Percentiles rank a stretch among this genome's conserved stretches.
Evolutionary conservation across 2,888 invertebrate species (phyloP).

Genomic region (Drosophila pseudotalamancana): DNA sequence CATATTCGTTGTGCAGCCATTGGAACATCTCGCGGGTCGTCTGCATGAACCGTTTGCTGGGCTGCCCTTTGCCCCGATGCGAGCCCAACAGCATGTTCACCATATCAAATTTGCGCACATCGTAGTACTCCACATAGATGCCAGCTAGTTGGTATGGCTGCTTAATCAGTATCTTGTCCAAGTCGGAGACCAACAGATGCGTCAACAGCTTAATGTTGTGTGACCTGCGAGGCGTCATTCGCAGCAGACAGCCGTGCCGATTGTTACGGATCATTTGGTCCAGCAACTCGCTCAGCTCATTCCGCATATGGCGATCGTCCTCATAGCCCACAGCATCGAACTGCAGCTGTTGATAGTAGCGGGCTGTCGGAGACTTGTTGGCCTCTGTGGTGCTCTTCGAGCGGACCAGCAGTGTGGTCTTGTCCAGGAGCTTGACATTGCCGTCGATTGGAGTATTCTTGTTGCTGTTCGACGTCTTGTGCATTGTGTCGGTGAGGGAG

Average conservation of each 20-base stretch:
- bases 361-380: neutral
- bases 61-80: constrained; percentile 3
- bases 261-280: constrained; percentile 52
- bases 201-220: constrained; percentile 58
- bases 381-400: neutral
- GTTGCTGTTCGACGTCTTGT: constrained; percentile 12
- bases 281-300: constrained; percentile 48
- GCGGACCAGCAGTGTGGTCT: constrained; percentile 45
- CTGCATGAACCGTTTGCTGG: constrained; percentile 28
- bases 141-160: constrained; percentile 38
- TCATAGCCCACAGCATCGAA: constrained; percentile 75
- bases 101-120: constrained; percentile 76
- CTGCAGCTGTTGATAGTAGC: constrained; percentile 54
- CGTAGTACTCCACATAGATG: constrained; percentile 69
- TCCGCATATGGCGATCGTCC: constrained; percentile 52
- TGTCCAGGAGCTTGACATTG: constrained; percentile 53
- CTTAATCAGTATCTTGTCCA: constrained; percentile 58
- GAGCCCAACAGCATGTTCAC: constrained; percentile 54
- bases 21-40: constrained; percentile 64
- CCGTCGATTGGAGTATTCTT: constrained; percentile 22
- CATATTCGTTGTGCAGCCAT: constrained; percentile 68
- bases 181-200: constrained; percentile 63
- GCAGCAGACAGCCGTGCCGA: constrained; percentile 56
- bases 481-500: constrained; percentile 46
- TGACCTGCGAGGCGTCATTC: constrained; percentile 48